These are phyloP conservation scores for Mimachlamys varia DNA, from an alignment of 2,888 invertebrate species.

Conservation along the genomic window DNA sequence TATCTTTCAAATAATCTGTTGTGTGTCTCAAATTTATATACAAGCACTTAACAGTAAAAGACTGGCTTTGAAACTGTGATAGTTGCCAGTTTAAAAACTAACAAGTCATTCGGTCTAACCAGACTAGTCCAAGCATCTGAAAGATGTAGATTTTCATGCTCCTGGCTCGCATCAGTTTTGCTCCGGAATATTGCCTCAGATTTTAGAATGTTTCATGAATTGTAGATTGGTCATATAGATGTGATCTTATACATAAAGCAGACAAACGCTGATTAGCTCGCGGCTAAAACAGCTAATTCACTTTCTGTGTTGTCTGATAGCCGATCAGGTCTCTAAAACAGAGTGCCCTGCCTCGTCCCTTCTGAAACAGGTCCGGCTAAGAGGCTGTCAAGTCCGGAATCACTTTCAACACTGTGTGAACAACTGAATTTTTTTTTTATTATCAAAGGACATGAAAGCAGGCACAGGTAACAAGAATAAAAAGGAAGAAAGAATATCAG, in stretches of 20 bases:
- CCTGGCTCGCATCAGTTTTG: not conserved
- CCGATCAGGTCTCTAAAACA: not conserved
- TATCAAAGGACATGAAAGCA: constrained; percentile 14
- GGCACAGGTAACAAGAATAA: constrained; percentile 13
- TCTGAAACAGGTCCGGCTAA: not conserved
- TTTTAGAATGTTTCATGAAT: not conserved
- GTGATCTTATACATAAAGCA: not conserved
- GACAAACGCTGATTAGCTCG: not conserved
- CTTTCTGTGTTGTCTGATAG: constrained; percentile 25
- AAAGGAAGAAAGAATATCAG: not conserved
- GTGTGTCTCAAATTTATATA: no score
- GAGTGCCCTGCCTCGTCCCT: not conserved
- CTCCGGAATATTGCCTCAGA: not conserved
- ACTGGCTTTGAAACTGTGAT: not conserved
- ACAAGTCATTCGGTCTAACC: not conserved
- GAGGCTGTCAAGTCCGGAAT: not conserved
- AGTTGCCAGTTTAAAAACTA: not conserved
- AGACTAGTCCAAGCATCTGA: not conserved
- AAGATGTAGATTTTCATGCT: not conserved
- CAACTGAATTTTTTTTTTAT: not conserved
- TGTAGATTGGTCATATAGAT: constrained; percentile 14
- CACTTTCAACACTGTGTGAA: not conserved
- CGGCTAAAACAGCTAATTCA: constrained; percentile 18
- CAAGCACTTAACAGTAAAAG: not conserved
- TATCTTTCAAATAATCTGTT: not conserved